A percentile compares a stretch with the other conserved stretches of the same genome.
phyloP scores from a whole-genome alignment of 2,113 vertebrate species.

The Panthera uncia region DNA sequence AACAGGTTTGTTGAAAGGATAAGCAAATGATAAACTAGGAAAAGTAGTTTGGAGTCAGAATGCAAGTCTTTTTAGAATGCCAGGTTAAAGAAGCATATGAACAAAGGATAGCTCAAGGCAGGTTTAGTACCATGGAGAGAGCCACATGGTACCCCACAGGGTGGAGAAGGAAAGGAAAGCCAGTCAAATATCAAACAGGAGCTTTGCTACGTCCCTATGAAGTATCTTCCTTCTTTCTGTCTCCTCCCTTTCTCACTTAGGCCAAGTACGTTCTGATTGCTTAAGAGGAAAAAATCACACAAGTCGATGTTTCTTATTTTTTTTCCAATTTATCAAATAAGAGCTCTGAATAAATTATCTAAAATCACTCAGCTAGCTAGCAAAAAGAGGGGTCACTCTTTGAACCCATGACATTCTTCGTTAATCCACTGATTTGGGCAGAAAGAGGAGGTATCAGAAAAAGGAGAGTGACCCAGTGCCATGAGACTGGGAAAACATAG shows the following conservation, averaged over 20 bases:
- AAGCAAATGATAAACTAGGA: not conserved
- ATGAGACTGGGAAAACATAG: accelerated
- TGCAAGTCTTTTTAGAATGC: not conserved
- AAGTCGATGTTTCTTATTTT: not conserved
- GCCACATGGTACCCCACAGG: not conserved
- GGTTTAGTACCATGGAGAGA: not conserved
- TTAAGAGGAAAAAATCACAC: not conserved
- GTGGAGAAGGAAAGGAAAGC: no score
- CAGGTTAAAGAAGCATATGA: not conserved
- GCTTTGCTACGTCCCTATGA: not conserved
- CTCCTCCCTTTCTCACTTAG: not conserved
- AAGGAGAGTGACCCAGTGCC: not conserved
- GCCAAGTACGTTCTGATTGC: not conserved
- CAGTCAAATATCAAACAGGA: not conserved
- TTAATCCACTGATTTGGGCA: not conserved
- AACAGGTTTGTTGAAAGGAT: not conserved
- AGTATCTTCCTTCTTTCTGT: not conserved
- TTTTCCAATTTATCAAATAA: not conserved
- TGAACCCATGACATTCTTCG: not conserved
- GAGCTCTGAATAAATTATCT: not conserved
- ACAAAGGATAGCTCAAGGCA: accelerated
- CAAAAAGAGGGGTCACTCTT: not conserved
- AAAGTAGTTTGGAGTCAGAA: not conserved
- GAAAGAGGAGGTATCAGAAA: not conserved
- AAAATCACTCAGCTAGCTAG: not conserved